These are phyloP conservation scores for Calameuta idolon DNA, from an alignment of 2,888 invertebrate genomes.

Conservation along the genomic window DNA sequence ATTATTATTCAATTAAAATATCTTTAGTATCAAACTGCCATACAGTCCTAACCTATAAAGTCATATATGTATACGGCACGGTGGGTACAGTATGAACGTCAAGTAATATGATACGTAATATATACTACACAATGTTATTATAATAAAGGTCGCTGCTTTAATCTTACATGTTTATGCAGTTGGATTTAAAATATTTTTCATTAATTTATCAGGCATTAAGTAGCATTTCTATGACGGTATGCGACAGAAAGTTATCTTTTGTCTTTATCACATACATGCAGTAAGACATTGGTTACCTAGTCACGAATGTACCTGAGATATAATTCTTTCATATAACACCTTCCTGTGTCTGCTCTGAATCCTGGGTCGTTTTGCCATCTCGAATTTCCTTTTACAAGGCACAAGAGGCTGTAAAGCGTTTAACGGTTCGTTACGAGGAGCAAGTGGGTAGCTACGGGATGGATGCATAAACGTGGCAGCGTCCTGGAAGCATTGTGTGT, in stretches of 20 bases:
- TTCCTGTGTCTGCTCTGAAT: neutral
- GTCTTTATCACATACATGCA: neutral
- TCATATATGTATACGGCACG: neutral
- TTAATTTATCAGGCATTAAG: neutral
- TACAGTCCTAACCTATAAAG: neutral
- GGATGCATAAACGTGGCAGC: neutral
- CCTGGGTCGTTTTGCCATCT: neutral
- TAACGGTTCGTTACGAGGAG: conserved; percentile 47
- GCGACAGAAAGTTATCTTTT: neutral
- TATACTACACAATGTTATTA: neutral
- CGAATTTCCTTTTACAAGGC: conserved; percentile 35
- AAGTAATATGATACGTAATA: neutral
- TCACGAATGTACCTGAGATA: neutral
- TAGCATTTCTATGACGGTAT: neutral
- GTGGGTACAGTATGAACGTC: neutral
- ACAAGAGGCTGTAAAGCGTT: conserved; percentile 46
- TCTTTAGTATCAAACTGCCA: neutral
- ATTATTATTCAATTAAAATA: neutral
- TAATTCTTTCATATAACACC: neutral
- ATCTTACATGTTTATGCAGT: neutral
- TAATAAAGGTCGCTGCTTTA: neutral
- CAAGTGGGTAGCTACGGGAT: conserved; percentile 12
- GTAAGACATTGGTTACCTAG: neutral
- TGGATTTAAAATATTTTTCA: neutral
- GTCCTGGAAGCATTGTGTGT: neutral